Evolutionary conservation across 1,140 invertebrate species (phyloP), one percentile per base, ranked within the genome.

Genomic region (Nasonia vitripennis): DNA sequence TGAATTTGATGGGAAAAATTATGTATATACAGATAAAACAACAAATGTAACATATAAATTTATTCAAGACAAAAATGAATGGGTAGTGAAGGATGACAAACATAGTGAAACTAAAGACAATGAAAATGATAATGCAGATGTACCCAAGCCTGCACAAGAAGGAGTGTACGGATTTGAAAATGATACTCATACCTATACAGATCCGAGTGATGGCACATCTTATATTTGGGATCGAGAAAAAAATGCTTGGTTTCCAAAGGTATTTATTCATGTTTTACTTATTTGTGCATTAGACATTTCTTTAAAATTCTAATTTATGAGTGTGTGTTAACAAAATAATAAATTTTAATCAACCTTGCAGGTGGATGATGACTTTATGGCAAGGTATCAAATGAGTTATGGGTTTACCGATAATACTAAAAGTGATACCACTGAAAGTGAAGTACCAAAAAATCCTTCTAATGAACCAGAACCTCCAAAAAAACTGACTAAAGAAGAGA

Each of bases 351-450:
- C 23, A 27, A 67, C 20, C n/a, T 91, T 91, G 14, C 90, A 96
- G 95, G 95, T 99, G 84, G 98, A 99, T 94, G 98, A 99, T 90
- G 98, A 99, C 88, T 99, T 99, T 90, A 95, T 99, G 92, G 99
- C 98, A 1, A 94, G 95, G 79, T 99, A 99, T 94, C 98, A 99
- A 94, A 96, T 99, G 95, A 98, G 95, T 91, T 99, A 99, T 94
- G 98, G 98, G 9, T 97, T 97, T 92, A 94, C 92, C 27, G 92
- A 94, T 85, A 37, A 82, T 73, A 62, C 51, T 67, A 67, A 27
- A n/a, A 4, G n/a, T 55, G 31, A 5, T 71, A 73, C 82, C 70
- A 0, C 23, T 2, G 67, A 85, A 23, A 85, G 37, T 83, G 10
- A 20, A 85, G 51, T 0, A 11, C 2, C 37, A 27, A 48, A 71